A percentile compares a stretch with the other conserved stretches of the same genome.
phyloP scores from a whole-genome alignment of 2,888 invertebrate species.

The Camponotus fellah region DNA sequence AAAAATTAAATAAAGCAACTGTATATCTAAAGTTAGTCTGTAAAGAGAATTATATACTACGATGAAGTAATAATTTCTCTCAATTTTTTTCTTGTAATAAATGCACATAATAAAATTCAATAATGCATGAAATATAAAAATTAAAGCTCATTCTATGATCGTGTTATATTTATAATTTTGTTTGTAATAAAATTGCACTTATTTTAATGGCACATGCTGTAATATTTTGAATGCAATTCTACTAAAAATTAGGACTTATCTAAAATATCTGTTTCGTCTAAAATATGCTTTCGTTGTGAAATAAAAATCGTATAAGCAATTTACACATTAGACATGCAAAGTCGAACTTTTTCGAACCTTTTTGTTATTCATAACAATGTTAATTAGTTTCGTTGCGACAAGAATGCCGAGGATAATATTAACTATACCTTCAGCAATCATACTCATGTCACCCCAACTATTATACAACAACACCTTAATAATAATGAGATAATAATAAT shows the following conservation, averaged over 20 bases:
- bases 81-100: no score
- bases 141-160: slow-evolving; percentile 12
- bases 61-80: no score
- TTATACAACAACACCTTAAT: background rate
- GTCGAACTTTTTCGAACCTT: background rate
- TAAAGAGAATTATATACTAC: background rate
- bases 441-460: background rate
- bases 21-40: no score
- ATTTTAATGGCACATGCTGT: no score
- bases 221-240: no score
- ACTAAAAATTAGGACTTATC: no score
- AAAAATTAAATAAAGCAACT: background rate
- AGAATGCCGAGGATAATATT: background rate
- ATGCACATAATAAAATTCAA: no score
- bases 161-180: background rate
- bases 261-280: no score
- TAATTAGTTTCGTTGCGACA: background rate
- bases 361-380: background rate
- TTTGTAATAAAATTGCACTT: no score
- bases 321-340: no score
- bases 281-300: no score
- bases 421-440: background rate
- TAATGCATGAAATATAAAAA: background rate
- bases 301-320: no score
- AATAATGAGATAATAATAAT: background rate